phyloP scores from a whole-genome alignment of 37 sponge, comb jelly and placozoan genomes.

The Petrosia ficiformis region DNA sequence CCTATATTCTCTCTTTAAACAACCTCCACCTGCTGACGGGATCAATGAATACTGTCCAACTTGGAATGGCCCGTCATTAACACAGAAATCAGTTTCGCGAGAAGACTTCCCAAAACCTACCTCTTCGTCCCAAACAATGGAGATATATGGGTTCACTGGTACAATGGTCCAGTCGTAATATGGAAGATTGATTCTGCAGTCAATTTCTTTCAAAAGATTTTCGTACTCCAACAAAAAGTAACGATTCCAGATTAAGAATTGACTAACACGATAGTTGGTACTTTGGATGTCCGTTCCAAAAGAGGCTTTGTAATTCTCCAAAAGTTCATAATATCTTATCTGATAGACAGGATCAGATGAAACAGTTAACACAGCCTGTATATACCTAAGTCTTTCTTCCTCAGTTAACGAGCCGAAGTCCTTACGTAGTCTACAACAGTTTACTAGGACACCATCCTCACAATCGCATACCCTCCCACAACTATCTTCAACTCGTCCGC shows the following conservation, averaged over 20 bases:
- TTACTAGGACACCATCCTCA: constrained; percentile 21
- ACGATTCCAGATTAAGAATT: constrained; percentile 57
- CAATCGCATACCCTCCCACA: constrained; percentile 57
- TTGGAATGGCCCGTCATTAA: constrained; percentile 57
- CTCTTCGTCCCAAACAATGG: constrained; percentile 42
- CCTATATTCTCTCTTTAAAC: constrained; percentile 54
- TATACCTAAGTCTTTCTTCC: constrained; percentile 41
- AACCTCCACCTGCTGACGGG: constrained; percentile 67
- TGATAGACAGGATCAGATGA: constrained; percentile 49
- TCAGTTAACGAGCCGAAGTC: constrained; percentile 42
- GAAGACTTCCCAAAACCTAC: constrained; percentile 64
- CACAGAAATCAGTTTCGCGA: constrained; percentile 37
- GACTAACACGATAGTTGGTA: constrained; percentile 28
- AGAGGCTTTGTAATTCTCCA: constrained; percentile 34
- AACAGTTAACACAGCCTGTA: constrained; percentile 44
- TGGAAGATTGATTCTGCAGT: constrained; percentile 66
- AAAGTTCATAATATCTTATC: constrained; percentile 41
- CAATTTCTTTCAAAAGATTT: constrained; percentile 49
- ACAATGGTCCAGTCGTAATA: constrained; percentile 75
- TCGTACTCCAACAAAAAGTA: constrained; percentile 75
- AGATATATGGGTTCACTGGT: constrained; percentile 47
- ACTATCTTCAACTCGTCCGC: constrained; percentile 20
- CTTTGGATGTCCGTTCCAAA: constrained; percentile 32
- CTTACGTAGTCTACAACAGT: constrained; percentile 55
- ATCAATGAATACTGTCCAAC: constrained; percentile 28